Evolutionary conservation across 30 jellyfish, hydroid and myxozoan genomes (phyloP).

Genomic region (Chrysaora quinquecirrha): DNA sequence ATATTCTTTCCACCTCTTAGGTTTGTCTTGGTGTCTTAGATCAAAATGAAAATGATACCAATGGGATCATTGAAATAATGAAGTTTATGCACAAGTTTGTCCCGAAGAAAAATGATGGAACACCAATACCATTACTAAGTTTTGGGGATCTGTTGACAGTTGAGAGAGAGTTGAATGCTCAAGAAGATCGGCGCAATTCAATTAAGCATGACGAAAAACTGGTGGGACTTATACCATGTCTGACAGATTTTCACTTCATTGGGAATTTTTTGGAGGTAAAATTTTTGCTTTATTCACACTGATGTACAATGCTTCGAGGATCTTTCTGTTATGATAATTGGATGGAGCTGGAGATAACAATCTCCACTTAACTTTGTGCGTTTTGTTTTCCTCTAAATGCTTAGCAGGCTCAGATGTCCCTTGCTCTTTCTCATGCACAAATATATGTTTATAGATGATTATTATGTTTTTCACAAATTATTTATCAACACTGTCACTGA

Average conservation of each 20-base stretch:
- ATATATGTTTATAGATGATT: no score
- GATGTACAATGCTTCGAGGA: no score
- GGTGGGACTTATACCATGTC: conserved; percentile 36
- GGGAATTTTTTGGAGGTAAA: conserved; percentile 39
- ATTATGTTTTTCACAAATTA: no score
- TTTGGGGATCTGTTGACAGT: conserved; percentile 44
- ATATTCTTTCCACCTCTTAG: conserved; percentile 2
- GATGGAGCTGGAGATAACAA: no score
- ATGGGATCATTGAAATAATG: conserved; percentile 31
- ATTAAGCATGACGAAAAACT: conserved; percentile 5
- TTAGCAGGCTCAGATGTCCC: no score
- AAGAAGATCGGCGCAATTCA: conserved; percentile 51
- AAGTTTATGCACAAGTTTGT: conserved; percentile 23
- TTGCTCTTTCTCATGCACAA: no score
- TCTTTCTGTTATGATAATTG: no score
- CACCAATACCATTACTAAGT: conserved; percentile 25
- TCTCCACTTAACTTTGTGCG: no score
- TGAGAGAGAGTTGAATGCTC: conserved; percentile 34
- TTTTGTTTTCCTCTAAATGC: no score
- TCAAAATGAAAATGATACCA: conserved; percentile 38
- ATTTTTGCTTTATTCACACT: no score
- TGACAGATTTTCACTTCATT: conserved; percentile 37
- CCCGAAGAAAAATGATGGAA: conserved; percentile 9
- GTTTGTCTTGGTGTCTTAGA: conserved; percentile 29
- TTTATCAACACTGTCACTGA: no score